Evolutionary conservation across 2,888 invertebrate species (phyloP).

Genomic region (Cephus nigrinus): DNA sequence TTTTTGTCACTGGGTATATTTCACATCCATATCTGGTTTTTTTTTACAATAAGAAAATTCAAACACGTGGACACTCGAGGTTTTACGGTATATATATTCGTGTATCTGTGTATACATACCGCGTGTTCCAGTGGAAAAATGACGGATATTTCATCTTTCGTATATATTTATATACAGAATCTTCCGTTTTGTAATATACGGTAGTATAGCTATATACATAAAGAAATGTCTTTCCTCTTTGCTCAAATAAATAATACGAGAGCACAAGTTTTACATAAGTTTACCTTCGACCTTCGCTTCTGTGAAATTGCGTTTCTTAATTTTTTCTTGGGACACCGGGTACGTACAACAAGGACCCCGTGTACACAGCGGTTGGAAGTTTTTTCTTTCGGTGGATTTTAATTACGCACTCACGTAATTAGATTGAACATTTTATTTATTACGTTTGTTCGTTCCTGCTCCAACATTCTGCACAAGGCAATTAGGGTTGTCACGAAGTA

Average conservation of each 20-base stretch:
- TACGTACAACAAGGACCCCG: not conserved
- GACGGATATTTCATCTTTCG: not conserved
- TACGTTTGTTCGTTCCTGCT: not conserved
- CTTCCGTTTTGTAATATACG: not conserved
- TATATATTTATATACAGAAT: not conserved
- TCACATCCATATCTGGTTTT: not conserved
- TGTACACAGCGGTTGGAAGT: not conserved
- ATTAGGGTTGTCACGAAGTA: not conserved
- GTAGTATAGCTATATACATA: not conserved
- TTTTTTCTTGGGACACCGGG: not conserved
- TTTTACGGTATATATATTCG: too few relatives aligned
- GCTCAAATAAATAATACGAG: not conserved
- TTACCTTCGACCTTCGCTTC: not conserved
- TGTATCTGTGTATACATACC: not conserved
- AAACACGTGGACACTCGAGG: too few relatives aligned
- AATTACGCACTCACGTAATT: not conserved
- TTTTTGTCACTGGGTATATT: not conserved
- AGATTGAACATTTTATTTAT: not conserved
- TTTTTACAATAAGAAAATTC: not conserved
- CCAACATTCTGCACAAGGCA: not conserved
- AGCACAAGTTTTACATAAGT: not conserved
- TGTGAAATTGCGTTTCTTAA: not conserved
- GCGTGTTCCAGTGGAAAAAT: not conserved
- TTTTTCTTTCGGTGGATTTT: not conserved
- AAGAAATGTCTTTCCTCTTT: not conserved